Conservation (phyloP, 2,888 invertebrate genomes). For the Odontothrips loti region DNA sequence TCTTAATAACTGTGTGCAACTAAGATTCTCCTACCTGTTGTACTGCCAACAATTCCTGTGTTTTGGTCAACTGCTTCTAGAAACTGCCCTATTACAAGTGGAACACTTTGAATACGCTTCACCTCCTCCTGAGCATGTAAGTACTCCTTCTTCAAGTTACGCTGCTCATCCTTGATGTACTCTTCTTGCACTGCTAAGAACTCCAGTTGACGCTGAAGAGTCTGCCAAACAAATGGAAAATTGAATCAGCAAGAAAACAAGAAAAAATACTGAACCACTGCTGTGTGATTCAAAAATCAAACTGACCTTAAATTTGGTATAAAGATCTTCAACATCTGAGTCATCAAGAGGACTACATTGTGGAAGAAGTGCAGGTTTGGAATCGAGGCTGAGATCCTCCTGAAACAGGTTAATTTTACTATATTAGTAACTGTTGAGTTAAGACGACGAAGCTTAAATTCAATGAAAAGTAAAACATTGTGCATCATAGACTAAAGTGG, state of each 20-base stretch:
- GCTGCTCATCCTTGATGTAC: slow-evolving; percentile 98
- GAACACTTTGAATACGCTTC: slow-evolving; percentile 97
- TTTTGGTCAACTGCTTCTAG: slow-evolving; percentile 99
- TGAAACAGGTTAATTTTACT: slow-evolving; percentile 40
- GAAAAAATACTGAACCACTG: neutral
- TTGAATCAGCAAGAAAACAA: no score
- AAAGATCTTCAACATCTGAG: slow-evolving; percentile 85
- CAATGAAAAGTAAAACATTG: neutral
- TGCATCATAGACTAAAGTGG: neutral
- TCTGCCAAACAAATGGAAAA: slow-evolving; percentile 53
- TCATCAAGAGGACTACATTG: slow-evolving; percentile 60
- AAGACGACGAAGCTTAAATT: neutral
- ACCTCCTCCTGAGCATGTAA: slow-evolving; percentile 97
- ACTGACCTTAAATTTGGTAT: slow-evolving; percentile 86
- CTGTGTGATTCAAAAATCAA: neutral
- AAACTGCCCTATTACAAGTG: slow-evolving; percentile 97
- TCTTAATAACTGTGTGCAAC: neutral
- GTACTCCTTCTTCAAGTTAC: slow-evolving; percentile 97
- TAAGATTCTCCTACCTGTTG: slow-evolving; percentile 55
- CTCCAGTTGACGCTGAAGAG: slow-evolving; percentile 92
- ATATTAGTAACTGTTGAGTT: no score
- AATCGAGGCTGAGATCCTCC: slow-evolving; percentile 58
- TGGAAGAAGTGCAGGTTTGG: neutral
- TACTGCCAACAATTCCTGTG: slow-evolving; percentile 98
- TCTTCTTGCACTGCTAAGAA: slow-evolving; percentile 98